Evolutionary conservation across 2,888 invertebrate species (phyloP), one percentile per base, ranked within the genome.

Genomic region (Epistrophe eligans): DNA sequence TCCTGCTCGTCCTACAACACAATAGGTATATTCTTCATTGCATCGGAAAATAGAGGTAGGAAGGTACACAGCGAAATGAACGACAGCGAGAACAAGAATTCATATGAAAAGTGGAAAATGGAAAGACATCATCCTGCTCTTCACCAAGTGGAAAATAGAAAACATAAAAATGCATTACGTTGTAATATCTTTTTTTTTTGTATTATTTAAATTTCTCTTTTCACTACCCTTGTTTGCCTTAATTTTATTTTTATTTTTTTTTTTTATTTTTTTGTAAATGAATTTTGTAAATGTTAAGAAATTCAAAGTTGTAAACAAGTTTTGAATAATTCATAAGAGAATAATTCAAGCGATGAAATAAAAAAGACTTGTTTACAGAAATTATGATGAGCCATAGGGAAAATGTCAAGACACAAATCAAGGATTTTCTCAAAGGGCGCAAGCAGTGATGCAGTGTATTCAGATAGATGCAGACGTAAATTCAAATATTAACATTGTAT

Each of bases 241-340:
- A 38, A 24, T 24, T 24, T 24, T 24, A 24, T 38, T 62, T 52
- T 24, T 52, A 52, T 52, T 50, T 48, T 48, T 8, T 8, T 17
- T 17, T 48, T 48, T 17, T n/a, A n/a, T n/a, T 17, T 43, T 73
- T 50, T 55, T 66, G 32, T 66, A 74, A 84, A 79, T 66, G 79
- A 79, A 79, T 79, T 79, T 84, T 79, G 35, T 35, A 84, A 84
- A 79, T 79, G 84, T 71, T 71, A 66, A 71, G 60, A 40, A 38
- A 60, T 60, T 74, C 76, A 79, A 79, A 84, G 79, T 71, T 84
- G 84, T 76, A 84, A 84, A 84, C 79, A 84, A 84, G 79, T 84
- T 79, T 43, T 84, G 84, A 84, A 84, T 84, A 66, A 84, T 84
- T 79, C 79, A 84, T 76, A 76, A 84, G 79, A 64, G 48, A 82